A percentile compares a stretch with the other conserved stretches of the same genome.
Evolutionary conservation across 2,113 vertebrate species (phyloP).

Genomic region (Chitala chitala): DNA sequence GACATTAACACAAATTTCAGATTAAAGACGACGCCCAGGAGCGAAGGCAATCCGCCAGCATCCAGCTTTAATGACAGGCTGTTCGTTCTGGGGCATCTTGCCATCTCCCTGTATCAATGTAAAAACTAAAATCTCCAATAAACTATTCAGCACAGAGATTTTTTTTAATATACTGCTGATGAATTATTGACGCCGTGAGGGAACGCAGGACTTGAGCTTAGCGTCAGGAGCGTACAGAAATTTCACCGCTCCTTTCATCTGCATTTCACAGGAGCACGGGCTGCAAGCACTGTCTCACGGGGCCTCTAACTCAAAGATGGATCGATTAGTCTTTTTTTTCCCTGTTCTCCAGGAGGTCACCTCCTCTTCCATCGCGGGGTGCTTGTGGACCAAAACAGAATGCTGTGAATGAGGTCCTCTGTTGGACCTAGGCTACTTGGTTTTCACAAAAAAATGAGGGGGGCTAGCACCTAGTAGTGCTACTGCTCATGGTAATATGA

Average conservation of each 20-base stretch:
- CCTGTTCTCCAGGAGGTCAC: not conserved
- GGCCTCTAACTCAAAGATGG: not conserved
- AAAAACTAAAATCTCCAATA: slow-evolving; percentile 3
- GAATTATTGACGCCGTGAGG: slow-evolving; percentile 9
- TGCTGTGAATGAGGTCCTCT: not conserved
- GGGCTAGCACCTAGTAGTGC: no score
- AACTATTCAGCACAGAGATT: slow-evolving; percentile 8
- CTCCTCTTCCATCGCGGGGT: not conserved
- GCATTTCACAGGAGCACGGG: not conserved
- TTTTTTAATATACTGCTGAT: slow-evolving; percentile 1
- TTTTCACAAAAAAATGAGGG: no score
- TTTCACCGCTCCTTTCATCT: slow-evolving; percentile 14
- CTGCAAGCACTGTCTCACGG: not conserved
- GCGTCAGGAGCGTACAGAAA: slow-evolving; percentile 6
- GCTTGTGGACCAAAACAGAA: not conserved
- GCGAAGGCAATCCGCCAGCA: not conserved
- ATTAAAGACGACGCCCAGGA: not conserved
- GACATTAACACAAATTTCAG: not conserved
- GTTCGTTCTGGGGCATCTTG: not conserved
- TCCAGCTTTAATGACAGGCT: not conserved
- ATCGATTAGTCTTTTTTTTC: no score
- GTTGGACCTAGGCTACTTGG: not conserved
- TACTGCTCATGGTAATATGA: not conserved
- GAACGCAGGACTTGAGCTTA: not conserved
- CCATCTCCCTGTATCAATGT: not conserved